Conservation (phyloP, 2,113 vertebrate genomes). For the Gymnarchus niloticus region DNA sequence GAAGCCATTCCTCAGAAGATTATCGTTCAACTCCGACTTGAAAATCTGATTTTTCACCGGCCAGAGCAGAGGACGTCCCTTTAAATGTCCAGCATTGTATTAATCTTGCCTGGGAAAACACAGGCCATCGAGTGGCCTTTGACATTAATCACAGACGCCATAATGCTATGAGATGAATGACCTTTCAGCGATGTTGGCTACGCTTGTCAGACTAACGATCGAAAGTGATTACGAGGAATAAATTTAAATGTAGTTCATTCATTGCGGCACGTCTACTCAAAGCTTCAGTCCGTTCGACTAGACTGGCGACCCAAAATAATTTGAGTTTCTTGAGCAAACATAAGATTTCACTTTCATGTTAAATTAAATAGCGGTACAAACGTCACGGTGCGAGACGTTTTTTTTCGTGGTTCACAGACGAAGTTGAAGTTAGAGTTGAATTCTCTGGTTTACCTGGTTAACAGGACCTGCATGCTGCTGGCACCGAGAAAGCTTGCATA, state of each 20-base stretch:
- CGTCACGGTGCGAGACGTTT: too few species aligned
- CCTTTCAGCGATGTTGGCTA: background rate
- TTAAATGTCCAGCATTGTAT: background rate
- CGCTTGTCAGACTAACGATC: slow-evolving; percentile 1
- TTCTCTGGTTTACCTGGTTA: background rate
- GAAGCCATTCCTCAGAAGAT: background rate
- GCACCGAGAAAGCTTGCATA: background rate
- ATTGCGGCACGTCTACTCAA: background rate
- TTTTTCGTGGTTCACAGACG: too few species aligned
- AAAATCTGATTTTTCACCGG: background rate
- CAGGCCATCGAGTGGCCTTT: background rate
- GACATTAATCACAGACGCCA: background rate
- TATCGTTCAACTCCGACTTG: background rate
- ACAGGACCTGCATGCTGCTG: too few species aligned
- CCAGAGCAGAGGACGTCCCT: background rate
- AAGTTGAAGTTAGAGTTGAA: background rate
- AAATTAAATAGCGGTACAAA: too few species aligned
- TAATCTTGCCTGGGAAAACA: slow-evolving; percentile 1
- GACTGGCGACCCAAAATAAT: background rate
- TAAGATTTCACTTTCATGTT: background rate
- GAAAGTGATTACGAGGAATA: background rate
- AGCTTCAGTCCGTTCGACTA: background rate
- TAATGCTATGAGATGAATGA: background rate
- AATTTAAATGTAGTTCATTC: background rate
- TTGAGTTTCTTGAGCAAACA: background rate